Percentiles rank a stretch among this genome's conserved stretches.
phyloP scores from a whole-genome alignment of 2,888 invertebrate species.

The Orgyia antiqua region DNA sequence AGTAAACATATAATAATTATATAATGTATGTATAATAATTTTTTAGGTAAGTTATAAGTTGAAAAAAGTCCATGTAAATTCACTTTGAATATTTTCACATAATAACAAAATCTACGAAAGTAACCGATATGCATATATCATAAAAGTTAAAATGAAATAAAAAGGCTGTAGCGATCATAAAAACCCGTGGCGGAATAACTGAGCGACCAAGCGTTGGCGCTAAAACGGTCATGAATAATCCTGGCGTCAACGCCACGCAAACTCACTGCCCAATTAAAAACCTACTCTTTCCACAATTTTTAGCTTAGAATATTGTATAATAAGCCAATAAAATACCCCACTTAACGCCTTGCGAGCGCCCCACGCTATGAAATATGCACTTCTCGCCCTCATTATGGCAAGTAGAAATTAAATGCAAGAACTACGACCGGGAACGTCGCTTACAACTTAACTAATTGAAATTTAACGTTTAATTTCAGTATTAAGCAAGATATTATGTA shows the following conservation, averaged over 20 bases:
- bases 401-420: constrained; percentile 68
- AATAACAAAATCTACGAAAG: no score
- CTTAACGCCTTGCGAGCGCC: constrained; percentile 65
- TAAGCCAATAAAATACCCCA: constrained; percentile 78
- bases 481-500: no score
- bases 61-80: no score
- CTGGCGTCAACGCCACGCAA: constrained; percentile 72
- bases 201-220: constrained; percentile 60
- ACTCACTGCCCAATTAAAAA: constrained; percentile 74
- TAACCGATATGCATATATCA: no score
- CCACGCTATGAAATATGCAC: constrained; percentile 72
- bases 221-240: constrained; percentile 75
- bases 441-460: constrained; percentile 32
- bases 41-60: no score
- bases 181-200: constrained; percentile 46
- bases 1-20: no score
- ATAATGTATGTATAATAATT: no score
- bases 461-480: no score
- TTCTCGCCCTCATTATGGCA: constrained; percentile 67
- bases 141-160: constrained; percentile 30
- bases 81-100: no score
- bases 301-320: constrained; percentile 79
- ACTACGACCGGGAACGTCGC: constrained; percentile 35
- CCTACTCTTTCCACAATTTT: constrained; percentile 77
- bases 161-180: constrained; percentile 40